These are phyloP conservation scores for Vidua macroura DNA, from an alignment of 2,113 vertebrate species.

Conservation along the genomic window DNA sequence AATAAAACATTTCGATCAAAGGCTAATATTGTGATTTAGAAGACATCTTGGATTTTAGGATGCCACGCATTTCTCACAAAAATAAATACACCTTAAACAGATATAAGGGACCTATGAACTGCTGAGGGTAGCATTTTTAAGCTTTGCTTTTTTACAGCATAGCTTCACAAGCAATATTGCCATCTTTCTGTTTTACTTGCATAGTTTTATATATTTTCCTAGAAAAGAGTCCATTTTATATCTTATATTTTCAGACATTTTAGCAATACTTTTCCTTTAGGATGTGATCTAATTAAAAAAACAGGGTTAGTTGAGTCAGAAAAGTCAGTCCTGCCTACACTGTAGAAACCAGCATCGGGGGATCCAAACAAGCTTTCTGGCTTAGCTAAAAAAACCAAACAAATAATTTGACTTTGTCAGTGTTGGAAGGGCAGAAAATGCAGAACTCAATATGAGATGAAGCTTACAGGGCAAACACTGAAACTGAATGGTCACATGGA, in stretches of 20 bases:
- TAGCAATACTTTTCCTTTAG: constrained; percentile 41
- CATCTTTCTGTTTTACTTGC: not conserved
- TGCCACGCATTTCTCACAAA: not conserved
- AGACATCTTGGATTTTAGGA: not conserved
- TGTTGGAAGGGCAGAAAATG: not conserved
- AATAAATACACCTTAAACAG: not conserved
- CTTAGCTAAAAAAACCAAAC: not conserved
- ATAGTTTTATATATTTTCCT: not conserved
- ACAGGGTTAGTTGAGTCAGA: constrained; percentile 45
- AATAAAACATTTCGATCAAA: not conserved
- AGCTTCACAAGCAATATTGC: constrained; percentile 1
- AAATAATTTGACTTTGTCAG: not conserved
- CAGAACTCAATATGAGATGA: not conserved
- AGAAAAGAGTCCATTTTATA: constrained; percentile 8
- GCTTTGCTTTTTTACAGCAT: not conserved
- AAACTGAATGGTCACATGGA: not conserved
- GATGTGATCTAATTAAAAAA: constrained; percentile 63
- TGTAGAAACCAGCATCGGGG: not conserved
- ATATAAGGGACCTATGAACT: not conserved
- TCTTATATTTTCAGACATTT: constrained; percentile 24
- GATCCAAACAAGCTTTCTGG: not conserved
- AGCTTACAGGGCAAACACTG: not conserved
- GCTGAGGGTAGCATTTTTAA: not conserved
- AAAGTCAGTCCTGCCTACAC: not conserved
- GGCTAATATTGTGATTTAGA: not conserved